A percentile compares a stretch with the other conserved stretches of the same genome.
Evolutionary conservation across 1,140 invertebrate genomes (phyloP).

Genomic region (Oryctes rhinoceros): DNA sequence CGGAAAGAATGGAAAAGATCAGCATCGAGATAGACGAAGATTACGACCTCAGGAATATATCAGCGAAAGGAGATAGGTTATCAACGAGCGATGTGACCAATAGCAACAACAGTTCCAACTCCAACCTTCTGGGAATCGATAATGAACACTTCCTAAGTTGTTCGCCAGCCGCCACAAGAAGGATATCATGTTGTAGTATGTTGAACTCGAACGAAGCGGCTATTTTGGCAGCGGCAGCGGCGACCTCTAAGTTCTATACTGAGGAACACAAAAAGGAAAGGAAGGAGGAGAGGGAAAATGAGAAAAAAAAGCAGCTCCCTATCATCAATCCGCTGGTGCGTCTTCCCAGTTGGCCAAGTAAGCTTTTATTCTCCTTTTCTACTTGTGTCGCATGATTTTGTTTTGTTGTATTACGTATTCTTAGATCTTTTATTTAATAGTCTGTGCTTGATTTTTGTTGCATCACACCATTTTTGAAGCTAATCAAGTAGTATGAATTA

Average conservation of each 20-base stretch:
- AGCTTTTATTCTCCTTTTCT: slow-evolving; percentile 56
- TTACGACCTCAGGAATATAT: slow-evolving; percentile 61
- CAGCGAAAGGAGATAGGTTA: slow-evolving; percentile 60
- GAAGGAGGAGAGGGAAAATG: slow-evolving; percentile 60
- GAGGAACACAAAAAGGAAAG: slow-evolving; percentile 59
- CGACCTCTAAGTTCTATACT: slow-evolving; percentile 60
- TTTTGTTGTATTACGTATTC: not conserved
- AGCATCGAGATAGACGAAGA: slow-evolving; percentile 56
- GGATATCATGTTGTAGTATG: slow-evolving; percentile 81
- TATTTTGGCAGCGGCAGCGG: slow-evolving; percentile 66
- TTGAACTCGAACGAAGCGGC: slow-evolving; percentile 72
- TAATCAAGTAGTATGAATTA: no score
- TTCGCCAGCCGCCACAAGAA: slow-evolving; percentile 77
- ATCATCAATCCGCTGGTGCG: slow-evolving; percentile 90
- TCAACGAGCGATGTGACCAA: slow-evolving; percentile 55
- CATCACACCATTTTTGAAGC: no score
- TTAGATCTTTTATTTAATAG: not conserved
- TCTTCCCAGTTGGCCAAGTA: slow-evolving; percentile 87
- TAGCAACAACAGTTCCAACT: slow-evolving; percentile 63
- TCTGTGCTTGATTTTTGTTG: no score
- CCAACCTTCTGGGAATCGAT: slow-evolving; percentile 67
- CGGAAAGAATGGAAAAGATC: slow-evolving; percentile 63
- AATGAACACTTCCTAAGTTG: slow-evolving; percentile 70
- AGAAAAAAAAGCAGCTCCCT: slow-evolving; percentile 73
- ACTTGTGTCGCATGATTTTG: not conserved